Base-by-base conservation (phyloP, 2,888 invertebrate species). In the Tetrapedia diversipes region DNA sequence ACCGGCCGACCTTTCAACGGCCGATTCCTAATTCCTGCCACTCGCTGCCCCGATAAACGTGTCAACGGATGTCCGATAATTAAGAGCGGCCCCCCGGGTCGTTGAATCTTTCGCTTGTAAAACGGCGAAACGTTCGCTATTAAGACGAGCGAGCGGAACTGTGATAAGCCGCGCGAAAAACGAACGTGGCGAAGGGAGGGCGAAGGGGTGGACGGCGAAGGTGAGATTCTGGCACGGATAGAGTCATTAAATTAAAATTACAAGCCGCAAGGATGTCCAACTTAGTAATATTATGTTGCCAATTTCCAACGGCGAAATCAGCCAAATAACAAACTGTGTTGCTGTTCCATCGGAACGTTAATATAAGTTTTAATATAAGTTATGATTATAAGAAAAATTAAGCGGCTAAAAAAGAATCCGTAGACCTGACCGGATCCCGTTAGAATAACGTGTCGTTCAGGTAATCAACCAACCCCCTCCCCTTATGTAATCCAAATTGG, bases 181-280 rank as follows among this genome's bases (percentile, higher is more conserved):
- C 51, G 45, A 43, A n/a, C 19, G 51, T 53, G 34, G 57, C 6
- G 61, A n/a, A 24, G 19, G 24, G 8, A 53, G 14, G 19, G 39
- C 22, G 49, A 43, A 43, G 54, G 6, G n/a, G 45, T 22, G 43
- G 63, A 54, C 60, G 19, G 56, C 60, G 43, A 57, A 64, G 43
- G 60, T 24, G 57, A 37, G 71, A 71, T 67, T 77, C 71, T 78
- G 78, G 78, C 77, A 78, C 78, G 57, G 61, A 64, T 60, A 16
- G 60, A 56, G 71, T 71, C 71, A 54, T 77, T 78, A 76, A 71
- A 78, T 71, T 76, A 54, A 71, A 66, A 78, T 78, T 71, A 76
- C 70, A 78, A 66, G 66, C 53, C 16, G 66, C 45, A 66, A 57
- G 43, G 41, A 53, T 67, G 66, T 71, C 57, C 0, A 47, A 39